Conservation (phyloP, 2,113 vertebrate species). For the Petrocephalus zakoni region DNA sequence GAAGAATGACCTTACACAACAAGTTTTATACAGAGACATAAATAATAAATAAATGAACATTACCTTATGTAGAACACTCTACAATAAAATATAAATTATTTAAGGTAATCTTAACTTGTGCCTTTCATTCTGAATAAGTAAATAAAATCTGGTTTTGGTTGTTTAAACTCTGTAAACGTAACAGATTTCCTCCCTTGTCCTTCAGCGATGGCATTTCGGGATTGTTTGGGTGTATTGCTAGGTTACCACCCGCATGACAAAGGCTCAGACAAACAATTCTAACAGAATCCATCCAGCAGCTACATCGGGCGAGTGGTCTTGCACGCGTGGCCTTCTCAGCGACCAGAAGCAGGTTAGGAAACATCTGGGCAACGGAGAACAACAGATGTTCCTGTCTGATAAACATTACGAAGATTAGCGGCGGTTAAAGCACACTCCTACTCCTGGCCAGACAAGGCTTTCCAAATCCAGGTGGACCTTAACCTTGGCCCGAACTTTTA, state of each 20-base stretch:
- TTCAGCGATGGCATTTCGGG: slow-evolving; percentile 14
- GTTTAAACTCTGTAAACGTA: not conserved
- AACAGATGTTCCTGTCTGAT: slow-evolving; percentile 70
- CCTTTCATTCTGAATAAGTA: not conserved
- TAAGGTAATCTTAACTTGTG: not conserved
- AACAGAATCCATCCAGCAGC: not conserved
- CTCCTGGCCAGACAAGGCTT: slow-evolving; percentile 45
- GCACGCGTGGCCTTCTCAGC: slow-evolving; percentile 37
- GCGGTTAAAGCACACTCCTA: slow-evolving; percentile 25
- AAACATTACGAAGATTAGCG: slow-evolving; percentile 39
- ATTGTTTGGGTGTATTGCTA: slow-evolving; percentile 27
- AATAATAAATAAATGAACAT: not conserved
- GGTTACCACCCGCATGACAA: slow-evolving; percentile 16
- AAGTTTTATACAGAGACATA: not conserved
- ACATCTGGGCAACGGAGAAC: slow-evolving; percentile 73
- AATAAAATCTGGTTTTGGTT: not conserved
- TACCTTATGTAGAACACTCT: not conserved
- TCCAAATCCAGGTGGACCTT: slow-evolving; percentile 67
- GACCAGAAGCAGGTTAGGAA: slow-evolving; percentile 72
- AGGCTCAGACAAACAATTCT: slow-evolving; percentile 3
- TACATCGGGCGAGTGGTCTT: slow-evolving; percentile 19
- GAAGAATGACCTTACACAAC: not conserved
- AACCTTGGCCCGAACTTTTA: slow-evolving; percentile 41
- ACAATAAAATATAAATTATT: not conserved
- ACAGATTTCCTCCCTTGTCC: not conserved